phyloP scores from a whole-genome alignment of 92 coral and sea anemone species.

The Paragorgia papillata region DNA sequence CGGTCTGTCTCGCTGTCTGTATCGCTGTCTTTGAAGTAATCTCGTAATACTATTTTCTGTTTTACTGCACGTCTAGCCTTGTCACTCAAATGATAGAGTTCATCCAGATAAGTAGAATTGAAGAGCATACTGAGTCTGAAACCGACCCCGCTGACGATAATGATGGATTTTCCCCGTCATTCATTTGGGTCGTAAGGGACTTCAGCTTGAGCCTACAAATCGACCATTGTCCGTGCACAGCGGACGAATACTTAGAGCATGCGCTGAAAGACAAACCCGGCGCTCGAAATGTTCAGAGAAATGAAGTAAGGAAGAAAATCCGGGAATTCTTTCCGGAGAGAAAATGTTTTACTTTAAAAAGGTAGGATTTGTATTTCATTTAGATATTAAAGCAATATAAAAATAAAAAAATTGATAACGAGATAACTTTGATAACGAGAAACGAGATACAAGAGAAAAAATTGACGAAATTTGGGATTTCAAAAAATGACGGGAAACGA shows the following conservation, averaged over 20 bases:
- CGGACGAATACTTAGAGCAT: slow-evolving; percentile 49
- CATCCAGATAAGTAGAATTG: slow-evolving; percentile 11
- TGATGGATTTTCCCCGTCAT: slow-evolving; percentile 16
- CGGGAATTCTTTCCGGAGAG: slow-evolving; percentile 34
- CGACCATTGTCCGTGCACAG: slow-evolving; percentile 38
- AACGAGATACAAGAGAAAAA: too few species aligned
- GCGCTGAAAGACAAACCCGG: slow-evolving; percentile 47
- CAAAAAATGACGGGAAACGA: too few species aligned
- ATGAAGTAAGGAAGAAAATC: slow-evolving; percentile 42
- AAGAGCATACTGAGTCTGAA: not conserved
- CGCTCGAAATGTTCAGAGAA: slow-evolving; percentile 34
- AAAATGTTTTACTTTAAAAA: slow-evolving; percentile 39
- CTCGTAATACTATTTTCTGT: not conserved
- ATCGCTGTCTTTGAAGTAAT: not conserved
- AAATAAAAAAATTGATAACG: too few species aligned
- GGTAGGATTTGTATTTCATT: too few species aligned
- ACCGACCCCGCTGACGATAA: not conserved
- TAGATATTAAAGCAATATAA: too few species aligned
- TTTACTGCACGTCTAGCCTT: not conserved
- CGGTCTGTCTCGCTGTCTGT: too few species aligned
- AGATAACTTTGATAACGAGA: too few species aligned
- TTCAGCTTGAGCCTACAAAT: slow-evolving; percentile 42
- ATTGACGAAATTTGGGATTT: too few species aligned
- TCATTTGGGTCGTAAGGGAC: slow-evolving; percentile 45
- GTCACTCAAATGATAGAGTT: slow-evolving; percentile 41